Percentiles rank a stretch among this genome's conserved stretches.
Evolutionary conservation across 2,888 invertebrate genomes (phyloP).

Genomic region (Agrypnus murinus): DNA sequence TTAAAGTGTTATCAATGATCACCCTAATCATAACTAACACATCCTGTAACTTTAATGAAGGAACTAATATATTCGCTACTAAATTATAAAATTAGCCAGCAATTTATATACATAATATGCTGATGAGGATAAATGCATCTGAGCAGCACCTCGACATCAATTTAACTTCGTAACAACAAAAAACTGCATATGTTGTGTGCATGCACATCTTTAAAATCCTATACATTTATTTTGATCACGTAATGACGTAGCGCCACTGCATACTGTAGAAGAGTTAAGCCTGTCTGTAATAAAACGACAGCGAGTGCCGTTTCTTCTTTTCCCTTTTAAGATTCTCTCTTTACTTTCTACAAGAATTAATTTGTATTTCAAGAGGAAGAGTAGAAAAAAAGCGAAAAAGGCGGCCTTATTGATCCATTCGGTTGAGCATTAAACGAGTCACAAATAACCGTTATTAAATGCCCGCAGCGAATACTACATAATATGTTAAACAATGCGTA

Average conservation of each 20-base stretch:
- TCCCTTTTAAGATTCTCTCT: conserved; percentile 15
- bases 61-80: conserved; percentile 12
- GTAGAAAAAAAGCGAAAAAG: background rate
- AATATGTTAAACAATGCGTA: conserved; percentile 46
- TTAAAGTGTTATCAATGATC: conserved; percentile 22
- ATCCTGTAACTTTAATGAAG: conserved; percentile 45
- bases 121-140: conserved; percentile 21
- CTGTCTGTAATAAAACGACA: too few species aligned
- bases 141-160: conserved; percentile 5
- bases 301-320: background rate
- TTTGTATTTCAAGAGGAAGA: conserved; percentile 2
- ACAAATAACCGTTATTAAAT: conserved; percentile 39
- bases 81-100: conserved; percentile 33
- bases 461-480: conserved; percentile 34
- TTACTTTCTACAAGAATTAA: conserved; percentile 9
- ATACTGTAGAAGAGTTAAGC: background rate
- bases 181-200: too few species aligned
- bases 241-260: conserved; percentile 12
- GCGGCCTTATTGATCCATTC: conserved; percentile 5
- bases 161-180: too few species aligned
- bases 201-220: too few species aligned
- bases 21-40: conserved; percentile 27
- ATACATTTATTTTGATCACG: conserved; percentile 16
- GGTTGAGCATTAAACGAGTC: conserved; percentile 27
- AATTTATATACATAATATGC: conserved; percentile 24